Evolutionary conservation across 2,113 vertebrate species (phyloP).

Genomic region (Podarcis muralis): DNA sequence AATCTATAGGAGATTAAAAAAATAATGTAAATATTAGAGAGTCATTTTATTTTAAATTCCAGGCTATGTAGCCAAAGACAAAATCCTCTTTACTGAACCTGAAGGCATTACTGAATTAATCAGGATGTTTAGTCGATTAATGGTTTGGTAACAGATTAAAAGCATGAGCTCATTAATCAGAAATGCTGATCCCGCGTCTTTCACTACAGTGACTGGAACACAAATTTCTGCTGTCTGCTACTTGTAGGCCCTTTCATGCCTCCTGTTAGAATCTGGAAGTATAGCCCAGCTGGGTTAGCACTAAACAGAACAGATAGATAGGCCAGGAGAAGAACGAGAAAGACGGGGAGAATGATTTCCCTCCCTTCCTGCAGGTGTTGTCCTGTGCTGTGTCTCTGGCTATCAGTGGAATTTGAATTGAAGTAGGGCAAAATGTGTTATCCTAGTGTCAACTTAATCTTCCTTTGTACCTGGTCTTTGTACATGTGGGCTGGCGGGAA

Average conservation of each 20-base stretch:
- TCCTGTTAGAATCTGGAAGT: not conserved
- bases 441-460: conserved; percentile 2
- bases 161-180: not conserved
- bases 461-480: not conserved
- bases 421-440: not conserved
- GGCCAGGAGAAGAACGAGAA: not conserved
- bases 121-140: not conserved
- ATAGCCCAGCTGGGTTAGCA: not conserved
- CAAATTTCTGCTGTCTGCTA: too few relatives aligned
- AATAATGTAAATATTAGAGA: not conserved
- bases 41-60: not conserved
- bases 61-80: not conserved
- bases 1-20: not conserved
- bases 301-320: not conserved
- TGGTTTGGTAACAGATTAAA: not conserved
- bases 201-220: not conserved
- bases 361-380: not conserved
- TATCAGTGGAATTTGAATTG: not conserved
- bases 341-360: not conserved
- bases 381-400: not conserved
- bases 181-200: not conserved
- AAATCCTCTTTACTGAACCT: not conserved
- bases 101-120: not conserved
- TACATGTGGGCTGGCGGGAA: not conserved
- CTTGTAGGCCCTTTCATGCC: not conserved